Percentiles rank a stretch among this genome's conserved stretches.
phyloP scores from a whole-genome alignment of 2,113 vertebrate genomes.

The Tamias sibiricus region DNA sequence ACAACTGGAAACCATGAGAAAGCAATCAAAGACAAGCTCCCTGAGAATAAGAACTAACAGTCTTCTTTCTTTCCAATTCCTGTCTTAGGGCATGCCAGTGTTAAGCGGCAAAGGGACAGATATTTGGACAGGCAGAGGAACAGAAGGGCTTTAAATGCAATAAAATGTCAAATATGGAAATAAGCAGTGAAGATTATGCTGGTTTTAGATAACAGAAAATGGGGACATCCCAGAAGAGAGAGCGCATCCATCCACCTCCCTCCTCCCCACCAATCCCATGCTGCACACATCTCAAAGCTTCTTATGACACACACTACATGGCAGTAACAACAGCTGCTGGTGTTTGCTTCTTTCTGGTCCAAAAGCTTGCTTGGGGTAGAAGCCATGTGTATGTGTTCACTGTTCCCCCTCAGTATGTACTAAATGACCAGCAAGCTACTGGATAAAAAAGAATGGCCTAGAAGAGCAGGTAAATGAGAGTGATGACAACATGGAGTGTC shows the following conservation, averaged over 20 bases:
- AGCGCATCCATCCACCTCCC: background rate
- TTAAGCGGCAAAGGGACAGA: background rate
- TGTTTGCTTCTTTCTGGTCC: background rate
- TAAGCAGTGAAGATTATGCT: background rate
- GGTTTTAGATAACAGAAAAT: background rate
- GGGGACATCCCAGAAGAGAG: background rate
- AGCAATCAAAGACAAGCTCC: background rate
- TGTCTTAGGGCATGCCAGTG: background rate
- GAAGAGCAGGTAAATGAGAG: background rate
- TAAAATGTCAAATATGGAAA: background rate
- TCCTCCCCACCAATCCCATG: accelerated
- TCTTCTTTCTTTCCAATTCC: background rate
- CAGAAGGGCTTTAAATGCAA: background rate
- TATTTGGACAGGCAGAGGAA: background rate
- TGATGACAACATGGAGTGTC: background rate
- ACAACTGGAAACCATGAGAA: background rate
- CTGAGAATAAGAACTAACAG: background rate
- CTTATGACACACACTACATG: background rate
- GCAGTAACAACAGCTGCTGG: background rate
- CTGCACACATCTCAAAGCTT: background rate
- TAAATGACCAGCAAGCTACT: background rate
- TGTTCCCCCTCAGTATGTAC: background rate
- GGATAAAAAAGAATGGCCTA: background rate
- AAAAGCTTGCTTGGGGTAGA: background rate
- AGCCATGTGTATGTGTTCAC: background rate